A percentile compares a stretch with the other conserved stretches of the same genome.
phyloP scores from a whole-genome alignment of 2,113 vertebrate genomes.

The Burhinus bistriatus region DNA sequence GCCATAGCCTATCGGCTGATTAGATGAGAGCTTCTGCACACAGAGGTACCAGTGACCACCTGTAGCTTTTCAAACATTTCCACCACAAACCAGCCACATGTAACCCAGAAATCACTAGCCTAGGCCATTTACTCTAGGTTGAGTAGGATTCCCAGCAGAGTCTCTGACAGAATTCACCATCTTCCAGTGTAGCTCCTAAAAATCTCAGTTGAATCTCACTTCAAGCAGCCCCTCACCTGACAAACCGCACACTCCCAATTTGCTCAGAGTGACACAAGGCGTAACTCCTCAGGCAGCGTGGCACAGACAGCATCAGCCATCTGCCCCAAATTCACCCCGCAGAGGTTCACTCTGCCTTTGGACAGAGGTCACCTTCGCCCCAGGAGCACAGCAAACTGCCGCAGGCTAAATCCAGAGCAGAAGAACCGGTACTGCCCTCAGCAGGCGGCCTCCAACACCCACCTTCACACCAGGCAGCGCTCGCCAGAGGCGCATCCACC shows the following conservation, averaged over 20 bases:
- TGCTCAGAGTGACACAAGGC: not conserved
- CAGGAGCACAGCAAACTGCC: not conserved
- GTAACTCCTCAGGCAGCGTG: fast-evolving
- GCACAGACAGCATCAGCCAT: not conserved
- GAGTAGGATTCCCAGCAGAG: fast-evolving
- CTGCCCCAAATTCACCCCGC: not conserved
- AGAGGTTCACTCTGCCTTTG: not conserved
- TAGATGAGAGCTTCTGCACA: not conserved
- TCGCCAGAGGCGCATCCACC: not conserved
- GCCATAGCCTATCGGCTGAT: no score
- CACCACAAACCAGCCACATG: fast-evolving
- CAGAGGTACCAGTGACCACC: not conserved
- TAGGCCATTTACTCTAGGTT: not conserved
- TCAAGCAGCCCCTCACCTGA: not conserved
- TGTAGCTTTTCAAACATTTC: not conserved
- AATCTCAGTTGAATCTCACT: not conserved
- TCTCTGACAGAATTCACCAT: fast-evolving
- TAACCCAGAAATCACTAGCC: not conserved
- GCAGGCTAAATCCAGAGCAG: not conserved
- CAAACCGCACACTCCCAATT: fast-evolving
- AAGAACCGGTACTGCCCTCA: not conserved
- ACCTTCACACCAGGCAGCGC: not conserved
- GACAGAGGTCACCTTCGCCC: not conserved
- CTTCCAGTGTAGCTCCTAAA: not conserved
- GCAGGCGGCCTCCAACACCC: not conserved